Evolutionary conservation across 2,113 vertebrate genomes (phyloP).

Genomic region (Cathartes aura): DNA sequence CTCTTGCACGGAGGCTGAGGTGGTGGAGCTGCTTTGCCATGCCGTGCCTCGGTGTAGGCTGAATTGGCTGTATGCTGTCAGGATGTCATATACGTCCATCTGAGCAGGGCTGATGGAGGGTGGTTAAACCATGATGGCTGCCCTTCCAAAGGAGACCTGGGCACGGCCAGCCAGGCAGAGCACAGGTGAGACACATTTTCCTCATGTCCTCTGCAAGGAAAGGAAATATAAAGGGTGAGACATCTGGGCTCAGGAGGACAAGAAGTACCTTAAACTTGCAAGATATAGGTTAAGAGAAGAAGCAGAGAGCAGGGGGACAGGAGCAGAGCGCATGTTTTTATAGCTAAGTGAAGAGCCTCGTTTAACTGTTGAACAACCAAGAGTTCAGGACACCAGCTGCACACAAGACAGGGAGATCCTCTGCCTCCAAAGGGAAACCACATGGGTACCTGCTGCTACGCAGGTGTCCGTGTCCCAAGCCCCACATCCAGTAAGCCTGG

Average conservation of each 20-base stretch:
- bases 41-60: rapidly evolving
- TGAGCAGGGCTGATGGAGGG: not conserved
- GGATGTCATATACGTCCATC: not conserved
- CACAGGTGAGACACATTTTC: not conserved
- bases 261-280: not conserved
- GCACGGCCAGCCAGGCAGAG: not conserved
- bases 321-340: not conserved
- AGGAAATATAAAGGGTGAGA: not conserved
- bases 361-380: not conserved
- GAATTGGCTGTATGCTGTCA: not conserved
- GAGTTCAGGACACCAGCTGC: not conserved
- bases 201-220: not conserved
- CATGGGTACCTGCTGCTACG: not conserved
- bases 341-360: not conserved
- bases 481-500: not conserved
- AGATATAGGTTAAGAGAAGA: not conserved
- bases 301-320: not conserved
- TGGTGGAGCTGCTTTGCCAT: not conserved
- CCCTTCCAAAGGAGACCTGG: not conserved
- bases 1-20: not conserved
- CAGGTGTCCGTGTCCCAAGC: not conserved
- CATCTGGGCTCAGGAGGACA: not conserved
- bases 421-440: not conserved
- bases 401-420: not conserved
- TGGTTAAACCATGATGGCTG: not conserved